These are phyloP conservation scores for Cladopsammia gracilis DNA, from an alignment of 64 coral and sea anemone species.

Conservation along the genomic window DNA sequence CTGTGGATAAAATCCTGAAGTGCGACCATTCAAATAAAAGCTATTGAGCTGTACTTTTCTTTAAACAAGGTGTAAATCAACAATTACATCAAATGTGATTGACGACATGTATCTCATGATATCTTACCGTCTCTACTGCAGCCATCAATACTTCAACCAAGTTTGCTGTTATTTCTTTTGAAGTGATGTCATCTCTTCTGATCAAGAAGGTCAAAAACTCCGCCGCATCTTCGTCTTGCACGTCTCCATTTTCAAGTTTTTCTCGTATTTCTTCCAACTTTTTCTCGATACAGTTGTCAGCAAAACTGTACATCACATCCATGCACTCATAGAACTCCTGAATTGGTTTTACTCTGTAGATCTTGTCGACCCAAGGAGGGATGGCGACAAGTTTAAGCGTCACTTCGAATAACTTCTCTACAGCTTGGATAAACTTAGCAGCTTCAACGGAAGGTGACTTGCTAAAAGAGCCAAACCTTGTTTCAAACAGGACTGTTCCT, in stretches of 20 bases:
- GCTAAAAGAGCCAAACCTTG: conserved; percentile 78
- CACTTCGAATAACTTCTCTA: conserved; percentile 30
- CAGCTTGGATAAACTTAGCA: conserved; percentile 62
- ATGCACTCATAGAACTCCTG: conserved; percentile 67
- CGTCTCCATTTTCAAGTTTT: conserved; percentile 37
- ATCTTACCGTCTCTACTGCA: conserved; percentile 78
- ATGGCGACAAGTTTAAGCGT: neutral
- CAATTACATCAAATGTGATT: no score
- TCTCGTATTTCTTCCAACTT: conserved; percentile 56
- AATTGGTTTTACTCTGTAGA: conserved; percentile 60
- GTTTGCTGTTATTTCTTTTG: conserved; percentile 71
- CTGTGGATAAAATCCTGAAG: no score
- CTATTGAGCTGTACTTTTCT: no score
- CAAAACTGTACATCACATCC: conserved; percentile 79
- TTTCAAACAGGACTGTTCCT: conserved; percentile 85
- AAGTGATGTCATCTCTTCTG: conserved; percentile 62
- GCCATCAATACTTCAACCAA: conserved; percentile 75
- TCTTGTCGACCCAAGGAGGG: conserved; percentile 70
- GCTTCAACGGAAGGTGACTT: conserved; percentile 63
- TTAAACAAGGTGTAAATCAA: no score
- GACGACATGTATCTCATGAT: no score
- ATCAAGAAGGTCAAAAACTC: conserved; percentile 85
- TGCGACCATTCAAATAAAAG: no score
- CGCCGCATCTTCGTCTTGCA: conserved; percentile 24
- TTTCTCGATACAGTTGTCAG: conserved; percentile 55